Conservation (phyloP, 37 sponge, comb jelly and placozoan species). For the Aplysina aerophoba region DNA sequence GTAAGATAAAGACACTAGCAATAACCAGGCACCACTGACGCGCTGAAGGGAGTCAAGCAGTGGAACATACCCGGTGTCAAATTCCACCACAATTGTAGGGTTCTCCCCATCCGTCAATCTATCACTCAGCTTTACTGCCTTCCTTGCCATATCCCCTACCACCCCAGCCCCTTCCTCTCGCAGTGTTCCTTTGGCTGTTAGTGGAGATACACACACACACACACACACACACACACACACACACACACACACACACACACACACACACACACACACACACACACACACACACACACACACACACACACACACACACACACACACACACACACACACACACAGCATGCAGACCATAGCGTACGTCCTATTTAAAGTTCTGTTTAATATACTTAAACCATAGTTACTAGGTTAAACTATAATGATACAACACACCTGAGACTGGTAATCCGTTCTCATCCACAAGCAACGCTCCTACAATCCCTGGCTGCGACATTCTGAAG, state of each 20-base stretch:
- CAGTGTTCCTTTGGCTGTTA: conserved; percentile 66
- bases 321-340: too few species aligned
- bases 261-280: too few species aligned
- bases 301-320: not conserved
- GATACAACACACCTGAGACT: conserved; percentile 47
- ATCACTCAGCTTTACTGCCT: conserved; percentile 45
- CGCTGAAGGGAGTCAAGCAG: too few species aligned
- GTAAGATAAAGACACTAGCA: not conserved
- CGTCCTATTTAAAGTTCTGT: not conserved
- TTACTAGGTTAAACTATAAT: not conserved
- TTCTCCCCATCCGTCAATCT: conserved; percentile 52
- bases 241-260: not conserved
- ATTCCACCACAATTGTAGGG: conserved; percentile 72
- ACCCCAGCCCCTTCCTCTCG: conserved; percentile 64
- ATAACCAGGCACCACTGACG: not conserved
- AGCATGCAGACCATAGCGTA: not conserved
- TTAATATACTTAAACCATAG: not conserved
- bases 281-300: not conserved
- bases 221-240: not conserved
- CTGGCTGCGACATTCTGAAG: conserved; percentile 75
- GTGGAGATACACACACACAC: not conserved
- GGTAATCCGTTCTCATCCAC: conserved; percentile 62
- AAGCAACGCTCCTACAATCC: conserved; percentile 70
- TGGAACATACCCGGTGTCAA: conserved; percentile 51
- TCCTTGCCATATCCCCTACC: conserved; percentile 45